A percentile compares a stretch with the other conserved stretches of the same genome.
These are phyloP conservation scores for Protosalanx chinensis DNA, from an alignment of 2,797 vertebrate genomes.

Conservation along the genomic window DNA sequence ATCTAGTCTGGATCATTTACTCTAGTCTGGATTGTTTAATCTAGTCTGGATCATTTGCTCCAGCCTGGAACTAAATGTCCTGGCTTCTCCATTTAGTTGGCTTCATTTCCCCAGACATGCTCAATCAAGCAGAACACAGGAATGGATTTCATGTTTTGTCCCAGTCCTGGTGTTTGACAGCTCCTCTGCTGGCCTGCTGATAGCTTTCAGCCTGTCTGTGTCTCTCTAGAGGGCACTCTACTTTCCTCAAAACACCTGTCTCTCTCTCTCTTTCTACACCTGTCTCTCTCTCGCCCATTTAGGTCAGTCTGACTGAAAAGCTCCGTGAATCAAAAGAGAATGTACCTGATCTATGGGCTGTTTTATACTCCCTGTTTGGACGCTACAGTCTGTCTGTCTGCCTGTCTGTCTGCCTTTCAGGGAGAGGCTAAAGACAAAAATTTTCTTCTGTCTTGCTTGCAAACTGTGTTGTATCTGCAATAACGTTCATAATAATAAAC, in stretches of 20 bases:
- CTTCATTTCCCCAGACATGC: background rate
- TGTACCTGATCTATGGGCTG: constrained; percentile 56
- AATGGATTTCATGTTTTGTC: background rate
- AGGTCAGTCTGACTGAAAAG: constrained; percentile 33
- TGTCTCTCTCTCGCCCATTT: background rate
- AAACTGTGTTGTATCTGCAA: constrained; percentile 74
- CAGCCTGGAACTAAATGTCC: background rate
- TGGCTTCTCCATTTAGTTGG: background rate
- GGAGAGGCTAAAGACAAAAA: constrained; percentile 71
- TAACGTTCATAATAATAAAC: constrained; percentile 78
- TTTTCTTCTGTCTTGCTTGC: constrained; percentile 76
- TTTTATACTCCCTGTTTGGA: constrained; percentile 56
- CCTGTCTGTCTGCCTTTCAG: constrained; percentile 71
- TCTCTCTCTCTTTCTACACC: too few relatives aligned
- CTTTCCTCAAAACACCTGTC: too few relatives aligned
- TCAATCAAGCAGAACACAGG: background rate
- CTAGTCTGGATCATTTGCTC: too few relatives aligned
- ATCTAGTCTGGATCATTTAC: too few relatives aligned
- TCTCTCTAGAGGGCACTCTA: too few relatives aligned
- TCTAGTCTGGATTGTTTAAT: too few relatives aligned
- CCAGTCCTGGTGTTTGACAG: background rate
- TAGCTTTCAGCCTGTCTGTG: background rate
- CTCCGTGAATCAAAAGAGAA: constrained; percentile 49
- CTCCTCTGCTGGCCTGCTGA: constrained; percentile 44
- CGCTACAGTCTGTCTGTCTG: constrained; percentile 66